Base-by-base conservation (phyloP, 2,113 vertebrate species). In the Nothobranchius kuhntae region DNA sequence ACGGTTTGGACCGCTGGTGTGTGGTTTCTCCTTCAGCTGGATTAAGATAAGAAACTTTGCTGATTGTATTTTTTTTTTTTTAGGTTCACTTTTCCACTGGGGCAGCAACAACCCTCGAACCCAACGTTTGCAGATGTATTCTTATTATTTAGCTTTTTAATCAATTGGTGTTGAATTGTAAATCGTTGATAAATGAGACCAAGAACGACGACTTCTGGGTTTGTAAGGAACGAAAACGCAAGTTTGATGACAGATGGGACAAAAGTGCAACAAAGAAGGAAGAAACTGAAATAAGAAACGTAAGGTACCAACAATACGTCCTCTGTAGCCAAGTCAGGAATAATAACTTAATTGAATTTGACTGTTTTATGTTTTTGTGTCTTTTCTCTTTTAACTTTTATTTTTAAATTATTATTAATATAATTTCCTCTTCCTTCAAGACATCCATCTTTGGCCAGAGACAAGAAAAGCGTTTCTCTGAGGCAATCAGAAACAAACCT, bases 281-380 rank as follows among this genome's bases (percentile, higher is more conserved):
- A 30, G 30, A 30, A 30, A 77, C n/a, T 75, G 77, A 11, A 59
- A 77, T 80, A 82, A 80, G 71, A 69, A 53, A 71, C 67, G 68
- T 86, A 80, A 77, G 78, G 81, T 83, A 86, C 85, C 77, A 78
- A 78, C 73, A 78, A 85, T 85, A 87, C 66, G 80, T 73, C 77
- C 66, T 64, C 75, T 79, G 80, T 71, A 63, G 68, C 77, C 83
- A 85, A 87, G 84, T 83, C 77, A 59, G 73, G 78, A 90, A 85
- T 87, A 90, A 84, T 77, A 81, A 84, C 87, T 87, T 92, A 88
- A 91, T 90, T 89, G 87, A 91, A 86, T 89, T 90, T 86, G 86
- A 88, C 85, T 69, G 63, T 82, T 77, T 61, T 84, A 73, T 86
- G 88, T 91, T 91, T 81, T 91, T 87, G 62, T 83, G 78, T 85